Percentiles rank a stretch among this genome's conserved stretches.
These are phyloP conservation scores for Agrotis exclamationis DNA, from an alignment of 2,888 invertebrate genomes.

Conservation along the genomic window DNA sequence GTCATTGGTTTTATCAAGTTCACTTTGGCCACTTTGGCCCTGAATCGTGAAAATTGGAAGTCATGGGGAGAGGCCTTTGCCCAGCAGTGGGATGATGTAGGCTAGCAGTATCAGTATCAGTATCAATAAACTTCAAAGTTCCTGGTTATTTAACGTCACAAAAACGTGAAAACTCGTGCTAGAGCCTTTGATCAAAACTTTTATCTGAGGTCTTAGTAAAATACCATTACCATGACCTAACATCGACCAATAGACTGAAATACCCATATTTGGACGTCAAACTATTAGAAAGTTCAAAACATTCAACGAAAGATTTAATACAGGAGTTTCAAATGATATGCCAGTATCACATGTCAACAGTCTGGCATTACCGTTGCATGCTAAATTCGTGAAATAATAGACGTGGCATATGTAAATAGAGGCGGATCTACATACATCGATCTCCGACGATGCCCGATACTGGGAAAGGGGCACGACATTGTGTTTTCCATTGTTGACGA, in stretches of 20 bases:
- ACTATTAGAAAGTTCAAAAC: conserved; percentile 59
- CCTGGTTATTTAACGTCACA: no score
- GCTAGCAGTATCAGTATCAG: no score
- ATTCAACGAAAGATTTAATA: conserved; percentile 59
- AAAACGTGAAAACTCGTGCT: no score
- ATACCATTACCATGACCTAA: background rate
- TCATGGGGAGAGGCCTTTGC: no score
- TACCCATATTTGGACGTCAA: conserved; percentile 51
- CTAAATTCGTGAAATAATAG: conserved; percentile 86
- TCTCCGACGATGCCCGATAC: conserved; percentile 82
- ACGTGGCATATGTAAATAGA: conserved; percentile 86
- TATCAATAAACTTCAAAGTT: no score
- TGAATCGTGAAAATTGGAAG: no score
- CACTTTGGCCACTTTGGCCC: no score
- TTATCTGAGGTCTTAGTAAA: no score
- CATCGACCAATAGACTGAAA: conserved; percentile 23
- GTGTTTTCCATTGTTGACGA: conserved; percentile 74
- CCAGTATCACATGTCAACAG: conserved; percentile 59
- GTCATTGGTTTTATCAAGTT: no score
- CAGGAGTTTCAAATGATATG: conserved; percentile 64
- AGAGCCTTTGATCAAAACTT: no score
- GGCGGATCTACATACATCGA: conserved; percentile 88
- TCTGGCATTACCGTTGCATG: conserved; percentile 72
- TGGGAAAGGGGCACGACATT: conserved; percentile 76
- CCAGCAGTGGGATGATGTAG: no score